Percentiles rank a stretch among this genome's conserved stretches.
phyloP scores from a whole-genome alignment of 1,140 invertebrate genomes.

The Caenorhabditis elegans region WBcel235 BX284605.5:9540001-9540500 shows the following conservation, averaged over 20 bases:
- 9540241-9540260: not conserved
- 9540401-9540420: slow-evolving; percentile 66
- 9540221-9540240: slow-evolving; percentile 3
- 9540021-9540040: not conserved
- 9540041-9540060: not conserved
- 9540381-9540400: slow-evolving; percentile 74
- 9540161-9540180: slow-evolving; percentile 9
- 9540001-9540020: slow-evolving; percentile 9
- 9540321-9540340: not conserved
- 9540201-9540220: not conserved
- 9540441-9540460: slow-evolving; percentile 44
- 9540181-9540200: not conserved
- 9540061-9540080: not conserved
- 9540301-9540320: not conserved
- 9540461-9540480: not conserved
- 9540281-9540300: not conserved
- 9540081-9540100: not conserved
- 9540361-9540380: slow-evolving; percentile 76
- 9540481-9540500: not conserved
- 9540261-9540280: not conserved
- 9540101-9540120: slow-evolving; percentile 4
- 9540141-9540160: not conserved
- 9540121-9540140: not conserved
- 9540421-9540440: not conserved
- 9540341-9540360: slow-evolving; percentile 73